Base-by-base conservation (phyloP, 2,113 vertebrate species). In the Hiodon tergisus region DNA sequence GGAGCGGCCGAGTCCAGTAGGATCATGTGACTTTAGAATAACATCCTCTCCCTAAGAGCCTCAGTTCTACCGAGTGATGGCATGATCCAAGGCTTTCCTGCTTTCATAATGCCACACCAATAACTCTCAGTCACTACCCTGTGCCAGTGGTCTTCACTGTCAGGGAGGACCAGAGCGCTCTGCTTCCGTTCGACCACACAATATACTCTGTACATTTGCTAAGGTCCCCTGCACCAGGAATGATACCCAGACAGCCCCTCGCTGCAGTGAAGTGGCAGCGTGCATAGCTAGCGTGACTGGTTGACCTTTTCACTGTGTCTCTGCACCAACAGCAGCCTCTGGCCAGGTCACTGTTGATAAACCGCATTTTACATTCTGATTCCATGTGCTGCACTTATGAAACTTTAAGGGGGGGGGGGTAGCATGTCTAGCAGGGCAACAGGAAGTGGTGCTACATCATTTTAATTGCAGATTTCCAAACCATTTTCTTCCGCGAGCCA, bases 221-320 rank as follows among this genome's bases (percentile, higher is more conserved):
- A 47, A 8, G 9, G 14, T 68, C 66, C 57, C 31, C 57, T 6
- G 57, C 47, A 16, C 48, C 9, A n/a, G 52, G 69, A 70, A 57
- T 52, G 51, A 69, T 52, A 51, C 52, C 52, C 51, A 70, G 74
- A 50, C 17, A 63, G 72, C 71, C 59, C 48, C 11, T 31, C 16
- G 51, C 67, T 14, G 57, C 66, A 69, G 17, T 47, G 16, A 71
- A 31, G 50, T 57, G 55, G 47, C 48, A 14, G 48, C 14, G 62
- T 13, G 58, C 11, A 5, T 31, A 73, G 13, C 50, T 46, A n/a
- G 62, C 54, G 68, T 68, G 73, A 66, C 69, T 67, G 76, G 58
- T 47, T 71, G 78, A 76, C 79, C 61, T 82, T 80, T 77, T 68
- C 4, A 51, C 54, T 67, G 66, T 65, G 77, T 81, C 69, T 78